A percentile compares a stretch with the other conserved stretches of the same genome.
Conservation (phyloP, 2,797 vertebrate species). For the Anomalospiza imberbis region DNA sequence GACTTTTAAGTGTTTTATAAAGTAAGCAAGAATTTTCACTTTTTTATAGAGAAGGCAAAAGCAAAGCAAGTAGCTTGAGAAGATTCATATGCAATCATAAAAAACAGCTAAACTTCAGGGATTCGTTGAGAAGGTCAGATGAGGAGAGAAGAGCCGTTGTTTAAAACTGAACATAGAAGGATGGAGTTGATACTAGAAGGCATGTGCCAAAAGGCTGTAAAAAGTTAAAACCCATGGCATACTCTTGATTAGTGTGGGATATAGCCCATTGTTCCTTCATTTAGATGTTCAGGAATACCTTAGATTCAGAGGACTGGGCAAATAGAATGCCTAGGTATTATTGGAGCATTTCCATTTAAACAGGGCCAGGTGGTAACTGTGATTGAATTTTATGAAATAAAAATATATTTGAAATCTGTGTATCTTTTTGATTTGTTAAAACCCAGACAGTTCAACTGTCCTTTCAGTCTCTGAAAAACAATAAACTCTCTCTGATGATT, state of each 20-base stretch:
- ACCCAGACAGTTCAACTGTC: fast-evolving
- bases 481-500: not conserved
- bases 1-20: not conserved
- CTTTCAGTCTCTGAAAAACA: not conserved
- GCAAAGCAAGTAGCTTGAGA: not conserved
- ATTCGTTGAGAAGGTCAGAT: not conserved
- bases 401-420: not conserved
- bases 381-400: not conserved
- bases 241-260: not conserved
- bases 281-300: not conserved
- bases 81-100: not conserved
- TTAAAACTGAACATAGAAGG: not conserved
- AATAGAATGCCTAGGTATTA: not conserved
- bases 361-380: not conserved
- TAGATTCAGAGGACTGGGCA: not conserved
- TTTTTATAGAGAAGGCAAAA: not conserved
- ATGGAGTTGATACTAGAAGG: not conserved
- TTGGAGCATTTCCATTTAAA: not conserved
- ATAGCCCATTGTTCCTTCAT: not conserved
- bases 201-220: not conserved
- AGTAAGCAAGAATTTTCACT: not conserved
- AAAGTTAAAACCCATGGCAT: not conserved
- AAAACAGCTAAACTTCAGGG: fast-evolving
- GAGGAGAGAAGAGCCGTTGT: not conserved
- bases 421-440: not conserved